A percentile compares a stretch with the other conserved stretches of the same genome.
phyloP scores from a whole-genome alignment of 2,113 vertebrate genomes.

The Gadus chalcogrammus region DNA sequence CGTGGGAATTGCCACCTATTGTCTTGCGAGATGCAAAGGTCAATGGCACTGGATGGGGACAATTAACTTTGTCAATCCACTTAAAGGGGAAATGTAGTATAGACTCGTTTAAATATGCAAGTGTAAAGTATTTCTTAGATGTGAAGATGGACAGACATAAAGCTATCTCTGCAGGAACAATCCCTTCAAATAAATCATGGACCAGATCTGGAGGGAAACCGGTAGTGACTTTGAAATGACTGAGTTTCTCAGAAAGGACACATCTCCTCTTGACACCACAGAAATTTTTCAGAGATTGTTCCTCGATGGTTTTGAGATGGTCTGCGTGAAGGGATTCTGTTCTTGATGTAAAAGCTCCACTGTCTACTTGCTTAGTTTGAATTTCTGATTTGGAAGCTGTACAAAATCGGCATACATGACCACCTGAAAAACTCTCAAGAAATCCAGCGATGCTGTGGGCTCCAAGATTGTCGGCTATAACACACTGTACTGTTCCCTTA shows the following conservation, averaged over 20 bases:
- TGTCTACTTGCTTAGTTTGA: not conserved
- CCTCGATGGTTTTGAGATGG: not conserved
- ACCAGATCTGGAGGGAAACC: not conserved
- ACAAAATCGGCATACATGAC: not conserved
- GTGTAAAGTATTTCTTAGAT: not conserved
- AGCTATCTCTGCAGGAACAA: not conserved
- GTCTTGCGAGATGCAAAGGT: not conserved
- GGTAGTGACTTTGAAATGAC: not conserved
- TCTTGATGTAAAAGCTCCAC: not conserved
- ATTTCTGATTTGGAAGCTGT: not conserved
- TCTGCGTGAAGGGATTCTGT: not conserved
- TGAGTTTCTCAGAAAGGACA: not conserved
- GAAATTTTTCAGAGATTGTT: not conserved
- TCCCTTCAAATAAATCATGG: not conserved
- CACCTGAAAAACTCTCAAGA: constrained; percentile 1
- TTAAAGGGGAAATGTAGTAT: not conserved
- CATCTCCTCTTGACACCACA: not conserved
- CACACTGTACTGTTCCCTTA: constrained; percentile 15
- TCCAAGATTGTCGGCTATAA: constrained; percentile 17
- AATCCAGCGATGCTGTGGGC: constrained; percentile 2
- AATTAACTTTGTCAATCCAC: not conserved
- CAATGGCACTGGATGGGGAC: not conserved
- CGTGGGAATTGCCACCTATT: not conserved
- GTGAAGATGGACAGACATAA: not conserved
- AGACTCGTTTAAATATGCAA: not conserved